phyloP scores from a whole-genome alignment of 53 echinoderm and acorn worm species.

The Zoroaster sp. region DNA sequence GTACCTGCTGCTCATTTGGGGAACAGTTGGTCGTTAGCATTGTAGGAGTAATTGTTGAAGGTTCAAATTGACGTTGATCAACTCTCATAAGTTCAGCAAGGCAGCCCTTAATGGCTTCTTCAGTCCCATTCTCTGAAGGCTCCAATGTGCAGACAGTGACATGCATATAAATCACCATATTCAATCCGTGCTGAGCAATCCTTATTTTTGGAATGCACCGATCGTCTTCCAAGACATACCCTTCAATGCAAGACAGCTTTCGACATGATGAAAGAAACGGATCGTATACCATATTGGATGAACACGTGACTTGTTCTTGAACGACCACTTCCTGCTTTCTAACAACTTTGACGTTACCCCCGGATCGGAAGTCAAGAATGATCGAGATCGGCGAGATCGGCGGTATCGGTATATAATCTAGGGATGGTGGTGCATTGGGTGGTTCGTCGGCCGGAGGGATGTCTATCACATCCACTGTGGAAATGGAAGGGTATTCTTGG shows the following conservation, averaged over 20 bases:
- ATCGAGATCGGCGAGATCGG: constrained; percentile 24
- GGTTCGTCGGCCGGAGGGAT: not conserved
- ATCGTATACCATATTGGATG: constrained; percentile 9
- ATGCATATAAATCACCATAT: constrained; percentile 7
- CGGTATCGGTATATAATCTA: no score
- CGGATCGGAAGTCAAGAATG: constrained; percentile 49
- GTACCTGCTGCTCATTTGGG: not conserved
- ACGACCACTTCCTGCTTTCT: not conserved
- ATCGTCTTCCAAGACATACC: not conserved
- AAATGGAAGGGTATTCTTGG: not conserved
- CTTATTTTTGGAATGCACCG: not conserved
- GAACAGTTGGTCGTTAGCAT: not conserved
- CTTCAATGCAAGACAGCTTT: not conserved
- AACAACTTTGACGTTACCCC: constrained; percentile 41
- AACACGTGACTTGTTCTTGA: not conserved
- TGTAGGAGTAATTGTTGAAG: not conserved
- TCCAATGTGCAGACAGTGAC: not conserved
- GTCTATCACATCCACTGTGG: not conserved
- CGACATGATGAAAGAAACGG: constrained; percentile 21
- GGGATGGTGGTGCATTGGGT: not conserved
- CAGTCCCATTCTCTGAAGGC: not conserved
- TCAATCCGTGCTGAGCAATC: not conserved
- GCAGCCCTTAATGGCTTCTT: not conserved
- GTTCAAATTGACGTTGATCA: not conserved
- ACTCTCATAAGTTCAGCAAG: not conserved